Evolutionary conservation across 1,140 invertebrate genomes (phyloP), one percentile per base, ranked within the genome.

Genomic region (Dendrolimus kikuchii): DNA sequence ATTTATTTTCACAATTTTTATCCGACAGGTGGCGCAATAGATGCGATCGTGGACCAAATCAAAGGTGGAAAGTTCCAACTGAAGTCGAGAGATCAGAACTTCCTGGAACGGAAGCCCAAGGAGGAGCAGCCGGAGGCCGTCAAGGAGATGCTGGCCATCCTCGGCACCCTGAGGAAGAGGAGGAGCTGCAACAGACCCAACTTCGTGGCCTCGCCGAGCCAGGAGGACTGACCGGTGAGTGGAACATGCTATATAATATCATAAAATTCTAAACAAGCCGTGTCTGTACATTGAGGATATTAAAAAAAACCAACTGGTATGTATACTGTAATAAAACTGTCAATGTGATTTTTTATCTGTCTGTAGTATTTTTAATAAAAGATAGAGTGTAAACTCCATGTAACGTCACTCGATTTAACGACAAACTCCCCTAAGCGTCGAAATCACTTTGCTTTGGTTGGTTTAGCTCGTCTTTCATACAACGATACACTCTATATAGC

Each of bases 41-140:
- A 93, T 59, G 92, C 92, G 42, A 92, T 94, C 57, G 92, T 94
- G 5, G 93, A 92, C 71, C 91, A 93, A 73, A 93, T 93, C 36
- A 94, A 94, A 86, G 91, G 91, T 7, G 92, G 92, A n/a, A 89
- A 90, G 54, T 94, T 93, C 73, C 92, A 91, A 0, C 74, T 93
- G 6, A 92, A 91, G 63, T 90, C 92, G 5, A 89, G 90, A 0
- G 91, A 92, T 46, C 89, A 78, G 50, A 84, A 83, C 46, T 82
- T 86, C 54, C 66, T 87, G 39, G 89, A 91, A 64, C 87, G 89
- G 58, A 90, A 89, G 51, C 89, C 87, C 48, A 87, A 89, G 41
- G 88, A 89, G 47, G 90, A 92, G 55, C 89, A 89, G 52, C 91
- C 92, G 0, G 90, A 92, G 10, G 92, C 92, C 4, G 90, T 93